These are phyloP conservation scores for Micronycteris hirsuta DNA, from an alignment of 2,113 vertebrate genomes.

Conservation along the genomic window DNA sequence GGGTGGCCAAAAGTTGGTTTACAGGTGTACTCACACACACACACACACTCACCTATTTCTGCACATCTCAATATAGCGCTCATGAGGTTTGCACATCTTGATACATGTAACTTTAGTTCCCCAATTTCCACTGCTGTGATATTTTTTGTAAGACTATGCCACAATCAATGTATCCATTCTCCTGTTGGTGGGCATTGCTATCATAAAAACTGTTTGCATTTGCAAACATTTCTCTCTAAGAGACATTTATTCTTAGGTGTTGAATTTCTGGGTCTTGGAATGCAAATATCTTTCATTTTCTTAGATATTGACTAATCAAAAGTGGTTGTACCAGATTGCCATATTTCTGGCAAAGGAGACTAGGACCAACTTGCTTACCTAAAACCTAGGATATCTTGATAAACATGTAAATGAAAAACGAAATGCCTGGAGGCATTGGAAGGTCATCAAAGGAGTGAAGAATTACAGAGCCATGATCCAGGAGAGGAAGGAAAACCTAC, in stretches of 20 bases:
- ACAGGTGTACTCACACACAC: too few species aligned
- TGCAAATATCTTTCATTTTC: not conserved
- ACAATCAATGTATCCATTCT: not conserved
- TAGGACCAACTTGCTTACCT: not conserved
- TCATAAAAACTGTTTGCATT: not conserved
- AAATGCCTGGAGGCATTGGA: not conserved
- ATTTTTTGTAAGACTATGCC: not conserved
- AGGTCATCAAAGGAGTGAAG: not conserved
- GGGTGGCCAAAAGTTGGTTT: not conserved
- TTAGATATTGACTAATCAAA: not conserved
- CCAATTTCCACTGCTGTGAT: not conserved
- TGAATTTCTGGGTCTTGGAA: not conserved
- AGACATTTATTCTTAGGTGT: not conserved
- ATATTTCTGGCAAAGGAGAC: not conserved
- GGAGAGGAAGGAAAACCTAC: not conserved
- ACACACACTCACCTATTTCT: not conserved
- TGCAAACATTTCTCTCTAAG: not conserved
- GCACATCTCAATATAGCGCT: not conserved
- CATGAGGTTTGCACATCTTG: not conserved
- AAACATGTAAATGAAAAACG: constrained; percentile 16
- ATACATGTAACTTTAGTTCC: not conserved
- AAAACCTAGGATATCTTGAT: constrained; percentile 11
- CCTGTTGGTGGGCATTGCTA: not conserved
- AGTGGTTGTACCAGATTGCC: not conserved
- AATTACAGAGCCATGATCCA: not conserved